phyloP scores from a whole-genome alignment of 2,113 vertebrate species.

The Prunella fulvescens region DNA sequence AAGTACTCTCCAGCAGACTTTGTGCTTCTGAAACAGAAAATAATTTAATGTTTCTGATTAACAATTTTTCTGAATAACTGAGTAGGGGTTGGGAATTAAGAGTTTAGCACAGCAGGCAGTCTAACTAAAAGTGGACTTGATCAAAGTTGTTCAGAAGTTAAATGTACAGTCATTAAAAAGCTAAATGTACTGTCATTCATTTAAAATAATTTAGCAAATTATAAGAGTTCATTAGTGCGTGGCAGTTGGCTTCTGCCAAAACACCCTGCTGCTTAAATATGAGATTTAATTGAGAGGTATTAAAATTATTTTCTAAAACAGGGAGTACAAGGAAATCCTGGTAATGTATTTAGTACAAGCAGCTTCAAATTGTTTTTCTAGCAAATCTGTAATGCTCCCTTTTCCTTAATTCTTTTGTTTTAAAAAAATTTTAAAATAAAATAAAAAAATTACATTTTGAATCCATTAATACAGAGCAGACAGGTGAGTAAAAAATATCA shows the following conservation, averaged over 20 bases:
- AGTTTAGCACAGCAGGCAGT: constrained; percentile 31
- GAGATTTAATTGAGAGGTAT: constrained; percentile 60
- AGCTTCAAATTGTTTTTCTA: background rate
- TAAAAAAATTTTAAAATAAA: background rate
- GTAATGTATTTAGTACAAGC: background rate
- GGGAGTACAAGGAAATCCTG: constrained; percentile 5
- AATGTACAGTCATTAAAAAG: constrained; percentile 48
- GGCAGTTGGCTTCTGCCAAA: constrained; percentile 43
- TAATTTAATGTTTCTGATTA: constrained; percentile 22
- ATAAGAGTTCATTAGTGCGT: constrained; percentile 51
- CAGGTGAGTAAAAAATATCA: background rate
- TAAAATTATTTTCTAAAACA: constrained; percentile 50
- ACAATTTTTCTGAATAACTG: background rate
- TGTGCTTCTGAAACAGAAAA: background rate
- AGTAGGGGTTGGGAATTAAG: constrained; percentile 16
- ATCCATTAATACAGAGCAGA: background rate
- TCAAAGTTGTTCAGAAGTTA: constrained; percentile 59
- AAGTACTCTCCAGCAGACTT: background rate
- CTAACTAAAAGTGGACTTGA: constrained; percentile 40
- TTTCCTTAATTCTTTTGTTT: background rate
- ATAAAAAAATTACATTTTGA: background rate
- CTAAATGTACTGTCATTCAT: constrained; percentile 47
- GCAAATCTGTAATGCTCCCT: background rate
- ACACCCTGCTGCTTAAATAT: constrained; percentile 61
- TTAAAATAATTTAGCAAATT: constrained; percentile 63